These are phyloP conservation scores for Aegithalos caudatus DNA, from an alignment of 2,113 vertebrate genomes.

Conservation along the genomic window DNA sequence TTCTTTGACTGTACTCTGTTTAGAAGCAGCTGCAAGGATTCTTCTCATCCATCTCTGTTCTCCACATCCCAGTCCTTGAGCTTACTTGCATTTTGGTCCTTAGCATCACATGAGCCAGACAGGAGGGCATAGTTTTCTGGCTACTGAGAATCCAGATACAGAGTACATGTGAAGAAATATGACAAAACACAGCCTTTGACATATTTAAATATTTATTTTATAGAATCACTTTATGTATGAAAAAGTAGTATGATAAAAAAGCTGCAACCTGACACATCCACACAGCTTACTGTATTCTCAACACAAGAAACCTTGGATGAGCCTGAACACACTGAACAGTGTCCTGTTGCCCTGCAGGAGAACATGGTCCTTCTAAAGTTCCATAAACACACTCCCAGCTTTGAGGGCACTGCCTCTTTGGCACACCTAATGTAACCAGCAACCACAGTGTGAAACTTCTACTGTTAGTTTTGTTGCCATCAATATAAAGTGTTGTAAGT, in stretches of 20 bases:
- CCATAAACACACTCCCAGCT: not conserved
- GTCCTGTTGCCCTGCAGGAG: not conserved
- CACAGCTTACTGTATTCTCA: not conserved
- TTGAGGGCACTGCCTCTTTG: not conserved
- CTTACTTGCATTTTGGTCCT: not conserved
- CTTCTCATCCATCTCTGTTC: not conserved
- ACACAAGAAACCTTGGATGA: not conserved
- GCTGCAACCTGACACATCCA: not conserved
- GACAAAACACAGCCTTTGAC: not conserved
- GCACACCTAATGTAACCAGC: not conserved
- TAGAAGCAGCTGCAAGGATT: not conserved
- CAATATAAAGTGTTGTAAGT: not conserved
- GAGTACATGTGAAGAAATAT: not conserved
- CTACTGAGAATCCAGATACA: not conserved
- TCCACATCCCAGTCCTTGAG: not conserved
- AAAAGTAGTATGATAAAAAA: not conserved
- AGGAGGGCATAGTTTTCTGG: not conserved
- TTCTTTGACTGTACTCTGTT: not conserved
- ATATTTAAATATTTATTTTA: slow-evolving; percentile 58
- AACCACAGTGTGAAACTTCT: not conserved
- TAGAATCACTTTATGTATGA: not conserved
- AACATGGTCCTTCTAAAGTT: not conserved
- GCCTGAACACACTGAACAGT: not conserved
- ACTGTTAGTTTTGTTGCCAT: not conserved
- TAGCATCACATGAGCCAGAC: not conserved